These are phyloP conservation scores for Epistrophe eligans DNA, from an alignment of 2,888 invertebrate genomes.

Conservation along the genomic window DNA sequence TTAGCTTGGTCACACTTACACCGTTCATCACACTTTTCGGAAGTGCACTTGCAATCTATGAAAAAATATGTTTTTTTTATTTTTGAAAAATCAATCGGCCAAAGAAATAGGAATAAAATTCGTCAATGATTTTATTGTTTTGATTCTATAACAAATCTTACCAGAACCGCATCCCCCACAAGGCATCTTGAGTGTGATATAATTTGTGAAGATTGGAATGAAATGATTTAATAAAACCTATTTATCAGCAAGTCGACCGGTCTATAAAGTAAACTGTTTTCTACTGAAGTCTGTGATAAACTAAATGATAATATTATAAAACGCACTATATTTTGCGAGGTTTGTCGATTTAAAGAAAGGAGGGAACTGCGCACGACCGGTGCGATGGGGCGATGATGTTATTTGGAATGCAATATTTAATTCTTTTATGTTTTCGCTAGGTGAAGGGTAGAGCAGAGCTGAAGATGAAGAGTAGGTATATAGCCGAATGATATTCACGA, in stretches of 20 bases:
- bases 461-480: background rate
- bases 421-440: conserved; percentile 1
- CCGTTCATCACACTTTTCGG: conserved; percentile 80
- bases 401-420: conserved; percentile 40
- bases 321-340: background rate
- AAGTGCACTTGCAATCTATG: conserved; percentile 81
- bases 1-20: conserved; percentile 80
- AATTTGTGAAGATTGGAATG: conserved; percentile 42
- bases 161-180: conserved; percentile 72
- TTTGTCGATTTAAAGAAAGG: conserved; percentile 14
- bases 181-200: conserved; percentile 55
- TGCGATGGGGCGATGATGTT: conserved; percentile 1
- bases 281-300: conserved; percentile 42
- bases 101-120: background rate
- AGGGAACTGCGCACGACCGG: conserved; percentile 41
- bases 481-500: background rate
- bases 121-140: background rate
- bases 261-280: conserved; percentile 2
- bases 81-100: conserved; percentile 47
- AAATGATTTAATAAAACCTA: conserved; percentile 46
- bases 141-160: conserved; percentile 20
- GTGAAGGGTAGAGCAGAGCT: background rate
- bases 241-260: background rate
- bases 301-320: conserved; percentile 48
- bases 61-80: background rate